These are phyloP conservation scores for Enteromius anoplus DNA, from an alignment of 2,797 vertebrate species.

Conservation along the genomic window DNA sequence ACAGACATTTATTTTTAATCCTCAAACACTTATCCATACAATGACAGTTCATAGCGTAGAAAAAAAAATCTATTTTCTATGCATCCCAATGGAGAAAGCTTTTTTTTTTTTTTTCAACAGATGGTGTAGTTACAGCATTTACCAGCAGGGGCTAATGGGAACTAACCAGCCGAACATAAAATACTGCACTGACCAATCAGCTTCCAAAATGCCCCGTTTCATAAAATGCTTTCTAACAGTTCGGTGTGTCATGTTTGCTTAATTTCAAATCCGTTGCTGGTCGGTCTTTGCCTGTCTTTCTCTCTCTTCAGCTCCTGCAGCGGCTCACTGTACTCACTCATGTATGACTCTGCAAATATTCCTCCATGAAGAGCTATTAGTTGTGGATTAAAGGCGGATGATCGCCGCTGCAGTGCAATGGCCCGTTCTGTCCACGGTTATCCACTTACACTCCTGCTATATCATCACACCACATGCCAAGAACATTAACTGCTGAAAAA, in stretches of 20 bases:
- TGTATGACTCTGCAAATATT: constrained; percentile 48
- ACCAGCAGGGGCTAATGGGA: neutral
- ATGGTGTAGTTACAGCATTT: neutral
- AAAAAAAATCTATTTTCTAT: neutral
- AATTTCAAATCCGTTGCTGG: neutral
- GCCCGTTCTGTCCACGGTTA: constrained; percentile 46
- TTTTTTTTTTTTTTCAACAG: neutral
- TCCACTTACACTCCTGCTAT: constrained; percentile 51
- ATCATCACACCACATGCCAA: constrained; percentile 68
- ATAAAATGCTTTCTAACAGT: constrained; percentile 6
- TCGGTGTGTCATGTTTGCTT: neutral
- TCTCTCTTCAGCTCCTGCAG: neutral
- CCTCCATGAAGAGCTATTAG: constrained; percentile 41
- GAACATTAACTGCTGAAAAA: constrained; percentile 65
- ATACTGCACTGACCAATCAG: constrained; percentile 4
- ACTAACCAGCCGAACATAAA: neutral
- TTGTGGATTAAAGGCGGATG: constrained; percentile 40
- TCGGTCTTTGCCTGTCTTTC: neutral
- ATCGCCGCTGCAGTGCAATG: constrained; percentile 15
- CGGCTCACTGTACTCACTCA: constrained; percentile 55
- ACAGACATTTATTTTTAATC: neutral
- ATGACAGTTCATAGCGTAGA: neutral
- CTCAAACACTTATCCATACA: neutral
- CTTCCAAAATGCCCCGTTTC: neutral
- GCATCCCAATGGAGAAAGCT: neutral